These are phyloP conservation scores for Eugnorisma glareosa DNA, from an alignment of 2,888 invertebrate genomes.

Conservation along the genomic window DNA sequence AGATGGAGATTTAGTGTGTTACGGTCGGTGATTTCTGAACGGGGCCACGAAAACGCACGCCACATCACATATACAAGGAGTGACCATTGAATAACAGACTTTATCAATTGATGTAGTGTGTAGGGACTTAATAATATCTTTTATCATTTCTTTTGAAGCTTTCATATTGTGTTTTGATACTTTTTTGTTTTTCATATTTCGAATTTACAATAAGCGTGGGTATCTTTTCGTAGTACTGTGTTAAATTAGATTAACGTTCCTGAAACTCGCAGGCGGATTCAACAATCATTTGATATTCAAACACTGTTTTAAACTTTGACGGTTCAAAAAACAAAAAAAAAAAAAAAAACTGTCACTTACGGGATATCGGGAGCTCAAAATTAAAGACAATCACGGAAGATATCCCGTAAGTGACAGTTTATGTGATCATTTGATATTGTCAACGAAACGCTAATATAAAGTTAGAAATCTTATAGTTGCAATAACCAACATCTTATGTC, in stretches of 20 bases:
- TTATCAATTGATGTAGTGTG: neutral
- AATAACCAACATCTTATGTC: neutral
- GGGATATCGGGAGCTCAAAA: too few species aligned
- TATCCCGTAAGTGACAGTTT: too few species aligned
- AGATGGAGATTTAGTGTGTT: neutral
- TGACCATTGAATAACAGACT: neutral
- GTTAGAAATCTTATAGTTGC: neutral
- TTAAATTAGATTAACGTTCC: neutral
- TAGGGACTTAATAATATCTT: neutral
- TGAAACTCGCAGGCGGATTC: neutral
- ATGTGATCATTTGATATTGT: neutral
- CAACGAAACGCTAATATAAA: neutral
- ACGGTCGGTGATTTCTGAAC: conserved; percentile 1
- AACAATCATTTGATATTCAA: neutral
- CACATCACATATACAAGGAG: neutral
- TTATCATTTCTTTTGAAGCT: neutral
- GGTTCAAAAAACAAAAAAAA: too few species aligned
- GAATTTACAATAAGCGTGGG: neutral
- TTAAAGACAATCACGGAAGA: too few species aligned
- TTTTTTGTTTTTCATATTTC: neutral
- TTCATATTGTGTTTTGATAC: neutral
- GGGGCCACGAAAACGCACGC: neutral
- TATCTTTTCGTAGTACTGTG: neutral
- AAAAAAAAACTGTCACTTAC: too few species aligned
- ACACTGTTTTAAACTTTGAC: too few species aligned